Conservation (phyloP, 2,797 vertebrate species). For the Bovichtus variegatus region DNA sequence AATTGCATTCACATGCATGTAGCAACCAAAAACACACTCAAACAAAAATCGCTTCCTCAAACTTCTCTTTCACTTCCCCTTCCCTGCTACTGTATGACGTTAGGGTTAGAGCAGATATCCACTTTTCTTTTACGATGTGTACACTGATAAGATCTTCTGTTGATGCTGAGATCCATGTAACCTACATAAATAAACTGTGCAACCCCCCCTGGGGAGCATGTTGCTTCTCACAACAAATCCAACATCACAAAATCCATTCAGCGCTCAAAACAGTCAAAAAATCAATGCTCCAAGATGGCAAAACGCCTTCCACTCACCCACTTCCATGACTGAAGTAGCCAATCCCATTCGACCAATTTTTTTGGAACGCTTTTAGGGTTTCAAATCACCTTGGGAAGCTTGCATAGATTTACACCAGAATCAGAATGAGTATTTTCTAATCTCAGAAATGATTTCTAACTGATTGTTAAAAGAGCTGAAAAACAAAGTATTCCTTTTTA, state of each 20-base stretch:
- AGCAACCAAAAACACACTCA: conserved; percentile 32
- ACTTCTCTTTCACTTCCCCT: conserved; percentile 59
- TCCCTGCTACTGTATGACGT: conserved; percentile 10
- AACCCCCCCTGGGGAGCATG: background rate
- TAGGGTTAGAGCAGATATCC: conserved; percentile 2
- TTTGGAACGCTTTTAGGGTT: conserved; percentile 36
- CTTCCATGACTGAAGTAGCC: conserved; percentile 66
- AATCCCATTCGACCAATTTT: conserved; percentile 62
- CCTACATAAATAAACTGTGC: conserved; percentile 26
- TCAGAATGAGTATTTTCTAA: conserved; percentile 17
- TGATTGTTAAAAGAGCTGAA: conserved; percentile 9
- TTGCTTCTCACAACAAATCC: conserved; percentile 27
- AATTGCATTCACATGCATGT: conserved; percentile 50
- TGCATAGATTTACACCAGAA: conserved; percentile 35
- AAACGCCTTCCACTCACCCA: conserved; percentile 64
- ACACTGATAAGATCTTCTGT: conserved; percentile 22
- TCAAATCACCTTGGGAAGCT: conserved; percentile 38
- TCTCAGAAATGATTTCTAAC: conserved; percentile 8
- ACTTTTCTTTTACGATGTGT: conserved; percentile 8
- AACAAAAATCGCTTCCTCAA: conserved; percentile 31
- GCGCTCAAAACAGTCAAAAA: conserved; percentile 10
- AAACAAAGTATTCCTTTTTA: conserved; percentile 9
- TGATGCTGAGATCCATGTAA: conserved; percentile 4
- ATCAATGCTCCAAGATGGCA: conserved; percentile 7
- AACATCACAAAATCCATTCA: conserved; percentile 28